Evolutionary conservation across 1,140 invertebrate genomes (phyloP), one percentile per base, ranked within the genome.

Genomic region (Hirudo medicinalis): DNA sequence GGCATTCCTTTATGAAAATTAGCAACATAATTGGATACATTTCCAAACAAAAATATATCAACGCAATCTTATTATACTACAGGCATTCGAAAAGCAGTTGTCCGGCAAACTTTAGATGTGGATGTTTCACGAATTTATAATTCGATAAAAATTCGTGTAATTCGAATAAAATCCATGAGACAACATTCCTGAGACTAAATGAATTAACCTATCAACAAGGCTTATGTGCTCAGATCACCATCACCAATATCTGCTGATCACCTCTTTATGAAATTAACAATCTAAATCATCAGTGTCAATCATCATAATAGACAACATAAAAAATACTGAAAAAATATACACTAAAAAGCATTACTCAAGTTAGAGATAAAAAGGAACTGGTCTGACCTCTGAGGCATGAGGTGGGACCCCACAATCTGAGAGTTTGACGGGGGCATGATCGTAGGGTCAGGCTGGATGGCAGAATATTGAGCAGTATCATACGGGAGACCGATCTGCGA

Each of bases 381-480:
- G 67, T 20, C 67, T 54, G 72, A 79, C 78, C 78, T 78, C 29
- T 76, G 82, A 72, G 87, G 86, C 22, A 88, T 83, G 70, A 87
- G 79, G 74, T 86, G 87, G 0, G 86, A 87, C 74, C 85, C 85
- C 53, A 85, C 79, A 78, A 87, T 82, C 76, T 86, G 86, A 72
- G 80, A 81, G 63, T 70, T 77, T 67, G 75, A 27, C 2, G 55
- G 32, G 20, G n/a, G 20, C 22, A 71, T 27, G 22, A 71, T 22
- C 4, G 29, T 17, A 54, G 69, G 69, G 32, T 71, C 70, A 27
- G 54, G 70, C 20, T 71, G 70, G 20, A 40, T 3, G 60, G 75
- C 60, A 76, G 77, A 75, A 75, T 72, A 63, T 19, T 49, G 36
- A 19, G 75, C 77, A 9, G 78, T 77, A 29, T 79, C 78, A 72